phyloP scores from a whole-genome alignment of 1,140 invertebrate genomes.

The Homalodisca vitripennis region DNA sequence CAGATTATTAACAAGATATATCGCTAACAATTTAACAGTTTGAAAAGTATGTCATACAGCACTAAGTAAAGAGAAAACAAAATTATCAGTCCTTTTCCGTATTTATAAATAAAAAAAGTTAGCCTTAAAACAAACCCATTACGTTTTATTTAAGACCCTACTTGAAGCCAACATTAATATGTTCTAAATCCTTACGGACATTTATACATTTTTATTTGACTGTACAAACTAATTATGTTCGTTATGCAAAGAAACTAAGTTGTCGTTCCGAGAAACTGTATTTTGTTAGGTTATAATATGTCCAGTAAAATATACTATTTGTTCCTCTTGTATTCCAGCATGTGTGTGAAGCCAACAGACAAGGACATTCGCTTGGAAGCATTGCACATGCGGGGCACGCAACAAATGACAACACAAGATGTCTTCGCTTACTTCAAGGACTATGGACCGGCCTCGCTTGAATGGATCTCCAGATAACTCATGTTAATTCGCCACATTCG shows the following conservation, averaged over 20 bases:
- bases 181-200: neutral
- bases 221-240: neutral
- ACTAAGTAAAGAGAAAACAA: no score
- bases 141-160: neutral
- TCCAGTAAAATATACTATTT: neutral
- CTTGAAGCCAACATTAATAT: neutral
- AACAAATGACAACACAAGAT: constrained; percentile 73
- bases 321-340: constrained; percentile 50
- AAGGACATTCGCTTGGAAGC: constrained; percentile 66
- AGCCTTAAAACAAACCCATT: no score
- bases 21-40: no score
- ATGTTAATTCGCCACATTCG: no score
- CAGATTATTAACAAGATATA: no score
- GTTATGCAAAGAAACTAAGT: neutral
- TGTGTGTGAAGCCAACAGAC: constrained; percentile 62
- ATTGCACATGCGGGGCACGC: constrained; percentile 70
- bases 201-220: neutral
- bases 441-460: constrained; percentile 68
- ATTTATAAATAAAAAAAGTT: no score
- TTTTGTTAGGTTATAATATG: no score
- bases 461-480: constrained; percentile 78
- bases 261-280: neutral
- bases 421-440: constrained; percentile 75
- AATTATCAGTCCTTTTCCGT: no score
- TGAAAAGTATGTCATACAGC: no score